Base-by-base conservation (phyloP, 2,888 invertebrate genomes). In the Epiblema foenella region DNA sequence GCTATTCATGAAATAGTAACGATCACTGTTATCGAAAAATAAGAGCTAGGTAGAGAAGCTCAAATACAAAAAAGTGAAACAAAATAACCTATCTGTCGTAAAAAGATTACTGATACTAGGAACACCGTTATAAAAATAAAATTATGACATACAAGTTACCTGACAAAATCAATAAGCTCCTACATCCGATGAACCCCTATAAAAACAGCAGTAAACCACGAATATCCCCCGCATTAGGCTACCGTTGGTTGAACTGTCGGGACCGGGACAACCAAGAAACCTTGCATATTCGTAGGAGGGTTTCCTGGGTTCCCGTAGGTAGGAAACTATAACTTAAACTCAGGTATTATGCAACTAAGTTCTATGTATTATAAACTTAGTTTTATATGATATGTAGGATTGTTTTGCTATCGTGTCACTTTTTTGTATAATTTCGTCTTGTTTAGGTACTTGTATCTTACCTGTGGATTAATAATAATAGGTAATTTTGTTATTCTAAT, bases 111-210 rank as follows among this genome's bases (percentile, higher is more conserved):
- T 29, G 39, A 37, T 11, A 24, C 18, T 24, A 5, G 18, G 18
- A 37, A 51, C 18, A 37, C 5, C 37, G 39, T n/a, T 52, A 52
- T 52, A 64, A 54, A 64, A 12, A 49, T 3, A 60, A 54, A 46
- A 37, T 64, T 69, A 69, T 65, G 70, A 51, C 62, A n/a, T 33
- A 62, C 37, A 57, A 62, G 65, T 49, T 46, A 71, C 56, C 60
- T 71, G 66, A 62, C 66, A 62, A 39, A 71, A 71, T 71, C 71
- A 62, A 71, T 71, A 67, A 67, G 20, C 57, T n/a, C 63, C 63
- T 29, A 18, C 15, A 24, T 49, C 56, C 66, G 49, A 46, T 29
- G 29, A 71, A 66, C 71, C 66, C 56, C 66, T 71, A 71, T 71
- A 71, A 71, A 68, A 66, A 56, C 39, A 49, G 59, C 18, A 60